Evolutionary conservation across 1,140 invertebrate genomes (phyloP).

Genomic region (Drosophila grimshawi): DNA sequence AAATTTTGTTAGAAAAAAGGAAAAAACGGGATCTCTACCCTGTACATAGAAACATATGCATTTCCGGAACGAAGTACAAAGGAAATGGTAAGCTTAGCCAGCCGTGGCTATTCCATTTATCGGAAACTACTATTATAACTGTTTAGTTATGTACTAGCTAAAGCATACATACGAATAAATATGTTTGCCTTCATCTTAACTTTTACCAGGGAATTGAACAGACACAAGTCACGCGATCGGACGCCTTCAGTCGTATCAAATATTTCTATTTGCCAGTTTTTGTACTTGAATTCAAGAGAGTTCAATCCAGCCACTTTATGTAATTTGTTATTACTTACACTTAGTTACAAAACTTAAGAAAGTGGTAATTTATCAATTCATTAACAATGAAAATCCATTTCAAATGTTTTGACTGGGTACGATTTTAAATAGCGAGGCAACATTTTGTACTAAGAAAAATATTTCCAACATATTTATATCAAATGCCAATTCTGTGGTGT

Average conservation of each 20-base stretch:
- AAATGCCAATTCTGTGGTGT: no score
- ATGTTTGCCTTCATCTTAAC: neutral
- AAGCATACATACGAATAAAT: neutral
- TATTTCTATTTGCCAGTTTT: slow-evolving; percentile 29
- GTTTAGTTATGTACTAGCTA: neutral
- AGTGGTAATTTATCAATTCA: no score
- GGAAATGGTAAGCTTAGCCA: neutral
- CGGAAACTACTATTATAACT: slow-evolving; percentile 1
- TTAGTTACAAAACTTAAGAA: slow-evolving; percentile 3
- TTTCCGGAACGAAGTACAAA: neutral
- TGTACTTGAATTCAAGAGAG: slow-evolving; percentile 35
- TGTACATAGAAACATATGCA: neutral
- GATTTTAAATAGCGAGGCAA: no score
- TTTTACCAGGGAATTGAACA: slow-evolving; percentile 20
- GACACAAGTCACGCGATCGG: slow-evolving; percentile 33
- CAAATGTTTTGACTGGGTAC: no score
- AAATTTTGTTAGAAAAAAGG: no score
- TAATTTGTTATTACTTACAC: slow-evolving; percentile 44
- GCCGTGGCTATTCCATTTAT: neutral
- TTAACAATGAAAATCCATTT: no score
- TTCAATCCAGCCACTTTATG: slow-evolving; percentile 17
- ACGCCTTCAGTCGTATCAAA: slow-evolving; percentile 23
- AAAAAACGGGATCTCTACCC: neutral
- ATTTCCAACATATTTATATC: no score
- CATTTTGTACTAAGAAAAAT: no score